A percentile compares a stretch with the other conserved stretches of the same genome.
Evolutionary conservation across 2,888 invertebrate genomes (phyloP).

Genomic region (Chaetogeoica ovagalla): DNA sequence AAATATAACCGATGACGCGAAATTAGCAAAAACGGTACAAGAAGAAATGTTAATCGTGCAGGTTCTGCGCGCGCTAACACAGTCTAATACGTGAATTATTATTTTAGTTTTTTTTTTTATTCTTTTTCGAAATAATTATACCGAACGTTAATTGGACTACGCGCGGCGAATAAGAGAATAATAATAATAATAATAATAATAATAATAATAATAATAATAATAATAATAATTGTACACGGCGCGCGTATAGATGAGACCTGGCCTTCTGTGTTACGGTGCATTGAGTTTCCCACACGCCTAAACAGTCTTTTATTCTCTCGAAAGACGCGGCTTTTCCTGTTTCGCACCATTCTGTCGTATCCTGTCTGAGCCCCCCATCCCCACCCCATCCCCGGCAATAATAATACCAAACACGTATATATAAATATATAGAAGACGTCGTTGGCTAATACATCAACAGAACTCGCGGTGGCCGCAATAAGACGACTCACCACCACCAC

Average conservation of each 20-base stretch:
- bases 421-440: too few species aligned
- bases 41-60: too few species aligned
- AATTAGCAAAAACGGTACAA: too few species aligned
- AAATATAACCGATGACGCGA: too few species aligned
- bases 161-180: not conserved
- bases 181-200: not conserved
- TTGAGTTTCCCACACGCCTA: slow-evolving; percentile 53
- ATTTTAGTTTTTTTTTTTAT: not conserved
- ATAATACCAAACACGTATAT: slow-evolving; percentile 37
- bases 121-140: slow-evolving; percentile 36
- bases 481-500: not conserved
- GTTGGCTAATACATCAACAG: slow-evolving; percentile 29
- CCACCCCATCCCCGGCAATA: not conserved
- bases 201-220: slow-evolving; percentile 18
- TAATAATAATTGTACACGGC: slow-evolving; percentile 39
- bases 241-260: slow-evolving; percentile 34
- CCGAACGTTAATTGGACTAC: slow-evolving; percentile 35
- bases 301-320: slow-evolving; percentile 51
- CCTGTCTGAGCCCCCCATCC: slow-evolving; percentile 30
- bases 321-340: slow-evolving; percentile 53
- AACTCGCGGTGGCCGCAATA: slow-evolving; percentile 20
- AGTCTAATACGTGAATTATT: slow-evolving; percentile 22
- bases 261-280: slow-evolving; percentile 50
- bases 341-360: slow-evolving; percentile 51
- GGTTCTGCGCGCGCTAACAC: not conserved